phyloP scores from a whole-genome alignment of 2,888 invertebrate species.

The Serrognathus titanus region DNA sequence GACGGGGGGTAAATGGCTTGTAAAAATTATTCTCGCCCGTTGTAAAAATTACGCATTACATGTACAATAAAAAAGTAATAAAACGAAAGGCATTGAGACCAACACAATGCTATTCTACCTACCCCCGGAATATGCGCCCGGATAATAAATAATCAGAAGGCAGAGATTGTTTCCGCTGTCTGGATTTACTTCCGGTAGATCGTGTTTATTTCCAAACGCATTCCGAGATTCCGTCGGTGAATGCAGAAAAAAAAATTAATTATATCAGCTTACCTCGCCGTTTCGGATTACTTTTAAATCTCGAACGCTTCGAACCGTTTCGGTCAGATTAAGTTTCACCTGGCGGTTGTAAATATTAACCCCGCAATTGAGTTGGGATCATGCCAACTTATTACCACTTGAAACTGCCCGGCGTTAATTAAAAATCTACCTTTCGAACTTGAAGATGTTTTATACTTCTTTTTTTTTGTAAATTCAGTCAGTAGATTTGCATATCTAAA shows the following conservation, averaged over 20 bases:
- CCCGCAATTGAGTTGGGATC: conserved; percentile 16
- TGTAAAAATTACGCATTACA: background rate
- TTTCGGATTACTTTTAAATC: conserved; percentile 1
- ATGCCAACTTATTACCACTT: conserved; percentile 22
- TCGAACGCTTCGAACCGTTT: conserved; percentile 5
- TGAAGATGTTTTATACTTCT: conserved; percentile 15
- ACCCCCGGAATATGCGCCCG: conserved; percentile 34
- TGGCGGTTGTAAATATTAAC: conserved; percentile 17
- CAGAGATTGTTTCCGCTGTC: conserved; percentile 42
- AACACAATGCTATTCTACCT: conserved; percentile 30
- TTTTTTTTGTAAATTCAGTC: background rate
- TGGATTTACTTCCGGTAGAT: conserved; percentile 28
- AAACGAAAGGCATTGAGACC: conserved; percentile 6
- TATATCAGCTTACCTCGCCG: background rate
- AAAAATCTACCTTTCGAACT: conserved; percentile 21
- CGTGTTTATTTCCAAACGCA: conserved; percentile 23
- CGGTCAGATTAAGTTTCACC: conserved; percentile 18
- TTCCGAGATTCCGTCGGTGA: conserved; percentile 19
- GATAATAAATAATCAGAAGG: conserved; percentile 46
- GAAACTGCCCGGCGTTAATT: conserved; percentile 19
- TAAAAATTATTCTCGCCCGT: too few relatives aligned
- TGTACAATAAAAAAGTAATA: background rate
- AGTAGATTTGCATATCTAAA: background rate
- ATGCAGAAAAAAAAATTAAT: conserved; percentile 13
- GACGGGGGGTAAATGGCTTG: too few relatives aligned